Percentiles rank a stretch among this genome's conserved stretches.
These are phyloP conservation scores for Zaprionus davidi DNA, from an alignment of 1,140 invertebrate species.

Conservation along the genomic window DNA sequence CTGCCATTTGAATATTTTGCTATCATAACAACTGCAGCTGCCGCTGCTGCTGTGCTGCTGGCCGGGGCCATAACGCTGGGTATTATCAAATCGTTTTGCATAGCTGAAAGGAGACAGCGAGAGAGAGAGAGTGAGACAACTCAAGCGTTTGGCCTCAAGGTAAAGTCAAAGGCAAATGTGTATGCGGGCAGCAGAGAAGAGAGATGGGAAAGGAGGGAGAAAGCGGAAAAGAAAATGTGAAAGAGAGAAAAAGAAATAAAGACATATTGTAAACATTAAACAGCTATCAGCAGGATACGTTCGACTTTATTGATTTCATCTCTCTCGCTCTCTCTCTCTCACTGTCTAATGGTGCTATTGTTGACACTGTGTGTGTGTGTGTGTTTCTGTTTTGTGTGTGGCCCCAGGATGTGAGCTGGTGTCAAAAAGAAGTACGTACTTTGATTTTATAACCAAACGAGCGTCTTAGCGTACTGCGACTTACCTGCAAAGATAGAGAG, in stretches of 20 bases:
- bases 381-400: slow-evolving; percentile 16
- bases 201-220: not conserved
- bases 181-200: slow-evolving; percentile 5
- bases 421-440: slow-evolving; percentile 72
- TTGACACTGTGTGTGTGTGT: slow-evolving; percentile 36
- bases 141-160: slow-evolving; percentile 58
- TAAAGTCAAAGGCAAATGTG: slow-evolving; percentile 75
- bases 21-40: slow-evolving; percentile 76
- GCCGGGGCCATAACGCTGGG: slow-evolving; percentile 59
- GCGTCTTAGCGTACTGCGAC: slow-evolving; percentile 49
- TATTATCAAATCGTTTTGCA: slow-evolving; percentile 76
- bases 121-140: not conserved
- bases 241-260: slow-evolving; percentile 56
- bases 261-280: slow-evolving; percentile 83
- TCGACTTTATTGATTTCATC: slow-evolving; percentile 80
- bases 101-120: slow-evolving; percentile 25
- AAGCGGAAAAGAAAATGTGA: slow-evolving; percentile 1
- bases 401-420: slow-evolving; percentile 20
- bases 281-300: slow-evolving; percentile 80
- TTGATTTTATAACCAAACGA: slow-evolving; percentile 77
- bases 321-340: slow-evolving; percentile 21
- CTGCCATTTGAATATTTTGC: slow-evolving; percentile 43
- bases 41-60: slow-evolving; percentile 1
- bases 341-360: slow-evolving; percentile 40
- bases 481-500: slow-evolving; percentile 66